Evolutionary conservation across 2,888 invertebrate species (phyloP), one percentile per base, ranked within the genome.

Genomic region (Agrotis segetum): DNA sequence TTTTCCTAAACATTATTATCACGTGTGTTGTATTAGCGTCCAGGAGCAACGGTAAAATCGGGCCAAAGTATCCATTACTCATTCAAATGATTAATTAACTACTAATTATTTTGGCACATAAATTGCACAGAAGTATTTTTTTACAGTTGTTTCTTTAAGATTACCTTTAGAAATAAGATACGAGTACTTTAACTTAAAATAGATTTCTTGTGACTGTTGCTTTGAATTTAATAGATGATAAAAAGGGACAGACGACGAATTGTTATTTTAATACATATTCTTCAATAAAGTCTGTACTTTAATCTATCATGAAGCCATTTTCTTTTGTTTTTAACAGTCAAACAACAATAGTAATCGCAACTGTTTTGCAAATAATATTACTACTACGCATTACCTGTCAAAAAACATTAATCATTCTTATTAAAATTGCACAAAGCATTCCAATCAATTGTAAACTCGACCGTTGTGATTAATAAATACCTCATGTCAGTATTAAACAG

Each of bases 381-480:
- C 11, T 4, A 17, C 19, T n/a, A n/a, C n/a, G n/a, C n/a, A n/a
- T n/a, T n/a, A n/a, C n/a, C n/a, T n/a, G n/a, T n/a, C n/a, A n/a
- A n/a, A n/a, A n/a, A n/a, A n/a, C n/a, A n/a, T n/a, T n/a, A n/a
- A n/a, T n/a, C n/a, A n/a, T n/a, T n/a, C n/a, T n/a, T n/a, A n/a
- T n/a, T n/a, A n/a, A n/a, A 21, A 47, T 47, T 16, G n/a, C 29
- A 55, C 17, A 14, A 73, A 77, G 50, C 52, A 19, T 58, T 24
- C 40, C 58, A 24, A 62, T n/a, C 44, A 46, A n/a, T 62, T 53
- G 21, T 34, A 19, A 61, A 70, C 49, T 46, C 49, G 13, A 19
- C 14, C 24, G 50, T 40, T n/a, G 17, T 77, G 58, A 77, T 73
- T 58, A 73, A 52, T 77, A 77, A 73, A 68, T 74, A 58, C 55